These are phyloP conservation scores for Mormyrops boulengeri DNA, from an alignment of 2,797 vertebrate species.

Conservation along the genomic window DNA sequence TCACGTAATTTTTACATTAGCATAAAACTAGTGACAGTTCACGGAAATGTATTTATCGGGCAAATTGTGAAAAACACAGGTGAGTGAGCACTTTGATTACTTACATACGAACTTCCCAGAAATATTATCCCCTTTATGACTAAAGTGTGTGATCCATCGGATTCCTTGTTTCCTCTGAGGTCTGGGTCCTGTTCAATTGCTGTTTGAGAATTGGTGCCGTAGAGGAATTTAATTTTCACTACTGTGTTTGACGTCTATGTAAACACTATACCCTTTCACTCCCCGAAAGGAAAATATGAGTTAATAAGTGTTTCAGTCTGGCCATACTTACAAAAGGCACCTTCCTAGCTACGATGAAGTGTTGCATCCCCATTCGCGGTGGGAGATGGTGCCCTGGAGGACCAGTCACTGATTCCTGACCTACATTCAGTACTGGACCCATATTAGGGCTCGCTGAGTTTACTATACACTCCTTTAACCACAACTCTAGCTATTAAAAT, in stretches of 20 bases:
- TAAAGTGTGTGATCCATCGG: neutral
- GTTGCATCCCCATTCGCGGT: neutral
- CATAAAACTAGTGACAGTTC: neutral
- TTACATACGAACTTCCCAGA: neutral
- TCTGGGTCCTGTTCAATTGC: neutral
- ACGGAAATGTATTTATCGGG: neutral
- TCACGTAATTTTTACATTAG: neutral
- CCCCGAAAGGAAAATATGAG: neutral
- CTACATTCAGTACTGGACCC: neutral
- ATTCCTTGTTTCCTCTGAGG: neutral
- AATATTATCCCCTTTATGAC: neutral
- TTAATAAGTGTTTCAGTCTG: neutral
- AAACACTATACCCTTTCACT: neutral
- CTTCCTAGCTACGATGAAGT: neutral
- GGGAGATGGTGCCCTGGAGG: neutral
- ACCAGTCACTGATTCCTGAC: neutral
- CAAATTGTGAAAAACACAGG: neutral
- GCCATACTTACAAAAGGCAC: neutral
- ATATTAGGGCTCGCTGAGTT: neutral
- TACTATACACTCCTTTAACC: neutral
- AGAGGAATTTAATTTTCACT: neutral
- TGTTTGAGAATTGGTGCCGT: neutral
- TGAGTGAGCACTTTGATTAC: neutral
- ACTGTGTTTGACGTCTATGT: neutral
- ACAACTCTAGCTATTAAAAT: neutral